Evolutionary conservation across 1,140 invertebrate species (phyloP), one percentile per base, ranked within the genome.

Genomic region (Epicauta chinensis): DNA sequence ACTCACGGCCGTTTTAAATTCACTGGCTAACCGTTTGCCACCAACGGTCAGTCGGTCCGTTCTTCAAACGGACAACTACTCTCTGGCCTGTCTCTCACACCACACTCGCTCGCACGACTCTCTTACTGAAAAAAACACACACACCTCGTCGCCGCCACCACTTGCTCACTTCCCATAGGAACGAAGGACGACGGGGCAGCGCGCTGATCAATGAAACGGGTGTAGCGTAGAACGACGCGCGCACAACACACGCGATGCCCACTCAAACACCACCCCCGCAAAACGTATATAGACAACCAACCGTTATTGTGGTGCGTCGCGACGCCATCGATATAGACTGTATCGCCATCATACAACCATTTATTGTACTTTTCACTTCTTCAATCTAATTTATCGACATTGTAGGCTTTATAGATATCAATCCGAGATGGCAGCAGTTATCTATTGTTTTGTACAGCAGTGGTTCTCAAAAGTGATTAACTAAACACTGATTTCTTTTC

Each of bases 81-180:
- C n/a, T n/a, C n/a, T n/a, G n/a, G 9, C 11, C 44, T 34, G 16
- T 69, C 66, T 63, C 73, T 69, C 62, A 23, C 23, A 23, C 71
- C 68, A 68, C 69, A 67, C 68, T 69, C 68, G 65, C 69, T 67
- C 45, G 29, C 51, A 37, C 34, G 53, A 53, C 56, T 53, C 44
- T 42, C 39, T 50, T 38, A 51, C 68, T 70, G 68, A 66, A n/a
- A n/a, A n/a, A n/a, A n/a, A n/a, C n/a, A n/a, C n/a, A 23, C 23
- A 23, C 23, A 23, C 23, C 23, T 23, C 23, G 23, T 5, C 23
- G 23, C 7, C 23, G 69, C 67, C 63, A 71, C 53, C 10, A 17
- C 71, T 62, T 59, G 70, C 58, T 63, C 69, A 65, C 68, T 70
- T 65, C 71, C 71, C 70, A 71, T 63, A 69, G 69, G 71, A 69